Conservation (phyloP, 2,797 vertebrate genomes). For the Uromys caudimaculatus region DNA sequence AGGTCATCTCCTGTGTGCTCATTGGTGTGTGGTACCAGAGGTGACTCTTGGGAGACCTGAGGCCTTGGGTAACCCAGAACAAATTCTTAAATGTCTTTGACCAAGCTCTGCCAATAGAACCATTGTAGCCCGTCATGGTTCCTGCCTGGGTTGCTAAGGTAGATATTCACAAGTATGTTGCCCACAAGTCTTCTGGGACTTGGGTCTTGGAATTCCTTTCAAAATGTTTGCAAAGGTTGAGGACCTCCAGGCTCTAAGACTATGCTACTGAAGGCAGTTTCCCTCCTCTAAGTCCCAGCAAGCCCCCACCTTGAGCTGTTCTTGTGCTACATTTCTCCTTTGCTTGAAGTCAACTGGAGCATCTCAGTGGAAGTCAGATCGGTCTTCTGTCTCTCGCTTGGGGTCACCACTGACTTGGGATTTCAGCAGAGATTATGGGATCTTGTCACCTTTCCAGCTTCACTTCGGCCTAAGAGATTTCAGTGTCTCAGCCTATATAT, state of each 20-base stretch:
- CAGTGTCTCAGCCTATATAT: too few relatives aligned
- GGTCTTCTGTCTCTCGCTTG: background rate
- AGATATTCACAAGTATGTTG: accelerated
- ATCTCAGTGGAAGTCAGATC: background rate
- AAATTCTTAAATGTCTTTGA: background rate
- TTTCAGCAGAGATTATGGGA: background rate
- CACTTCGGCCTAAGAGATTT: background rate
- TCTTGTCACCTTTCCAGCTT: background rate
- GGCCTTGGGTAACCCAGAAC: background rate
- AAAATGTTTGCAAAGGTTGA: background rate
- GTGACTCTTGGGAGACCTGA: too few relatives aligned
- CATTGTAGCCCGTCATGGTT: too few relatives aligned
- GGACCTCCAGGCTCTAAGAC: background rate
- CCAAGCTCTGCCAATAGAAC: background rate
- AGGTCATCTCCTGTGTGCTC: accelerated
- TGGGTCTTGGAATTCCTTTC: accelerated
- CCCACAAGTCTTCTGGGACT: accelerated
- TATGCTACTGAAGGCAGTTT: background rate
- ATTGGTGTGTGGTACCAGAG: accelerated
- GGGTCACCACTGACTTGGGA: background rate
- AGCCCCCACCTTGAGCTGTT: background rate
- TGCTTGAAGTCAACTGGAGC: background rate
- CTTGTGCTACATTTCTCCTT: background rate
- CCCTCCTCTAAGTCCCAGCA: background rate
- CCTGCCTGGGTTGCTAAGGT: accelerated